Base-by-base conservation (phyloP, 2,888 invertebrate genomes). In the Gnatocerus cornutus region DNA sequence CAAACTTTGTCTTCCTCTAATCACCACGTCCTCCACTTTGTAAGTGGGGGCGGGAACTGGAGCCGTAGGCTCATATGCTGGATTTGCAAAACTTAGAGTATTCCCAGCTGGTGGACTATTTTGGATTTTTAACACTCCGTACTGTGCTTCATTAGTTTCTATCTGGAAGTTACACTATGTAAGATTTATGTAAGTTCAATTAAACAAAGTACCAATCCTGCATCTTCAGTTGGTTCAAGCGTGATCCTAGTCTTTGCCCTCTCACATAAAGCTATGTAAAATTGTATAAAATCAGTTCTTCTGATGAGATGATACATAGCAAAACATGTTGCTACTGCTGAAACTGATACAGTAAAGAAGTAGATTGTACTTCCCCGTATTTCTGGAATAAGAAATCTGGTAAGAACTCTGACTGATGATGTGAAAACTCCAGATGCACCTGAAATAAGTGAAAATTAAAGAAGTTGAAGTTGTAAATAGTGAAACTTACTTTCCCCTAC, bases 391-490 rank as follows among this genome's bases (percentile, higher is more conserved):
- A 93, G 84, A 69, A 92, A 88, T 82, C 96, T 96, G 0, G 96
- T 96, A 53, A 93, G 82, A 68, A 97, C 93, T 16, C 97, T 89
- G 82, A 95, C 95, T 45, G 91, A 85, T 14, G 96, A 96, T 13
- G 96, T 94, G 86, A 95, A 90, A 73, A 96, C 92, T 1, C 97
- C 96, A 13, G 96, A 94, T 7, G 92, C 91, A 87, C 94, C 94
- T 94, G 86, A 58, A 55, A 43, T 56, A 13, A 52, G 41, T 55
- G n/a, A 12, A 33, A 10, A 13, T 41, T 41, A 12, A 41, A 41
- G 5, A 41, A 10, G 21, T 21, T 41, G 6, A 33, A 1, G 21
- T 33, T 8, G 7, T 33, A 10, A 3, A 37, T 45, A 46, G 0
- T n/a, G 1, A 41, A 58, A 70, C 77, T 89, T 87, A 93, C 96